A percentile compares a stretch with the other conserved stretches of the same genome.
Evolutionary conservation across 2,113 vertebrate species (phyloP).

Genomic region (Neofelis nebulosa): DNA sequence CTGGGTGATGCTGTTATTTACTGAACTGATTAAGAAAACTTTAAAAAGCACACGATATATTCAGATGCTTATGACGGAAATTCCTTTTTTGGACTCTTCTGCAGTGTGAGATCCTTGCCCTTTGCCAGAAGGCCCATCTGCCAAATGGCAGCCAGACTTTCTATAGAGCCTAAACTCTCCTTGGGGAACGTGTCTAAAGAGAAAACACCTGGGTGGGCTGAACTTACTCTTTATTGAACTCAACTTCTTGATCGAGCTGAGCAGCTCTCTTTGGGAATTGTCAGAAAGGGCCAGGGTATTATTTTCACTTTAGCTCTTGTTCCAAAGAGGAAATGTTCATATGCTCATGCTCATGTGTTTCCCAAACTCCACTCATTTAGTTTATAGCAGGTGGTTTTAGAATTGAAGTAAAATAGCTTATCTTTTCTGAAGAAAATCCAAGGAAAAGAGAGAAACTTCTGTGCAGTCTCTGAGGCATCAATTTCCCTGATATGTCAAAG

Average conservation of each 20-base stretch:
- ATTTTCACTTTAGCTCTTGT: constrained; percentile 23
- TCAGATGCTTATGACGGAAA: not conserved
- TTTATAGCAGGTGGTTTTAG: constrained; percentile 31
- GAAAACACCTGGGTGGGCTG: not conserved
- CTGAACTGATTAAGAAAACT: not conserved
- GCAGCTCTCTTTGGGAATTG: not conserved
- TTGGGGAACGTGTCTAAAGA: not conserved
- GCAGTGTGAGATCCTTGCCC: not conserved
- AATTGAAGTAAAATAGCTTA: not conserved
- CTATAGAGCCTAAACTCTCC: not conserved
- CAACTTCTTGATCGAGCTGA: not conserved
- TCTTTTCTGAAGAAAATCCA: constrained; percentile 35
- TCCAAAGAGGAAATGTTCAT: constrained; percentile 27
- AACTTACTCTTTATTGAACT: not conserved
- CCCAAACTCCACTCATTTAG: not conserved
- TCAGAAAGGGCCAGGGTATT: not conserved
- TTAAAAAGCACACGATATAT: not conserved
- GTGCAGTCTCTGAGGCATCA: not conserved
- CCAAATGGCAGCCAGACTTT: not conserved
- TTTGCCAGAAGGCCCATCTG: constrained; percentile 18
- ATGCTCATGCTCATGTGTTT: constrained; percentile 38
- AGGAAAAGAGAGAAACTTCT: not conserved
- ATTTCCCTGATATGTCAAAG: not conserved
- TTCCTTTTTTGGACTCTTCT: not conserved
- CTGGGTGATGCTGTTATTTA: not conserved